phyloP scores from a whole-genome alignment of 2,888 invertebrate genomes.

The Dicycla oo region DNA sequence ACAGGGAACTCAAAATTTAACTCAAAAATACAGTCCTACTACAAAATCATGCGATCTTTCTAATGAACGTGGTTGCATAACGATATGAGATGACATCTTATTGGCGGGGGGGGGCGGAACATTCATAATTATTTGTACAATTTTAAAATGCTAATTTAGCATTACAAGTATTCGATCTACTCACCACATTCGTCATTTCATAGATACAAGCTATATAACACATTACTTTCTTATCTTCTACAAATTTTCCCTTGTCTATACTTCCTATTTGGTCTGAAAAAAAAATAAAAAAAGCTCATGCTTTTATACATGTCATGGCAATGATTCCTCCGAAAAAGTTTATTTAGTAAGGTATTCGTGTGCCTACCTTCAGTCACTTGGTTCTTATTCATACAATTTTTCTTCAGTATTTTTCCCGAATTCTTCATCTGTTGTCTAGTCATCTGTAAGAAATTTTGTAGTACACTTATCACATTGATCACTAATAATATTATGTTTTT shows the following conservation, averaged over 20 bases:
- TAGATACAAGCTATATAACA: slow-evolving; percentile 86
- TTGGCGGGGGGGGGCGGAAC: no score
- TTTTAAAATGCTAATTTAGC: not conserved
- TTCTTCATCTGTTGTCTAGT: slow-evolving; percentile 91
- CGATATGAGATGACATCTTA: no score
- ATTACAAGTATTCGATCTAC: slow-evolving; percentile 42
- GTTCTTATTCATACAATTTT: slow-evolving; percentile 91
- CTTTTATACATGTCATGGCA: not conserved
- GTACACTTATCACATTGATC: not conserved
- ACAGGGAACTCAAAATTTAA: no score
- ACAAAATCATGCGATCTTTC: no score
- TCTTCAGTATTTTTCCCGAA: slow-evolving; percentile 90
- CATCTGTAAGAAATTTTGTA: slow-evolving; percentile 74
- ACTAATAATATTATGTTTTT: not conserved
- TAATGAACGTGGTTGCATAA: no score
- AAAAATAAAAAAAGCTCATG: slow-evolving; percentile 47
- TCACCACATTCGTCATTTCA: slow-evolving; percentile 83
- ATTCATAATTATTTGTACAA: not conserved
- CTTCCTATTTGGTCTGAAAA: slow-evolving; percentile 80
- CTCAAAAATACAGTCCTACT: no score
- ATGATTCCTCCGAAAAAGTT: not conserved
- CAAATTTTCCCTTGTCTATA: slow-evolving; percentile 83
- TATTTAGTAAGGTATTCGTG: not conserved
- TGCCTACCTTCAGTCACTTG: slow-evolving; percentile 82
- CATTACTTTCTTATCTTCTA: slow-evolving; percentile 84